Evolutionary conservation across 2,113 vertebrate species (phyloP).

Genomic region (Saccopteryx bilineata): DNA sequence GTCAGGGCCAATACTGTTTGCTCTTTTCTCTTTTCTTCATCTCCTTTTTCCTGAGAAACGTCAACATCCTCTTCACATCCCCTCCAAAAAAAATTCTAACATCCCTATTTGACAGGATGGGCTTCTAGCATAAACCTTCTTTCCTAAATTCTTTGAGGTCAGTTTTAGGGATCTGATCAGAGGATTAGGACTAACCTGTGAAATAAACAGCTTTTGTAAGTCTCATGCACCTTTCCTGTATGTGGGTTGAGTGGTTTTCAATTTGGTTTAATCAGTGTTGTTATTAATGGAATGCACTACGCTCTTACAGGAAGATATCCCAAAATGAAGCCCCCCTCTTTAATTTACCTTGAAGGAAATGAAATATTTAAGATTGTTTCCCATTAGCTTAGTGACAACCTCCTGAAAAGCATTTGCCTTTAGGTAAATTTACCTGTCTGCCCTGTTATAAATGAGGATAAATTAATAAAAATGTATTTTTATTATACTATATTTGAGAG

Average conservation of each 20-base stretch:
- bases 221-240: background rate
- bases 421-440: background rate
- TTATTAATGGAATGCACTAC: background rate
- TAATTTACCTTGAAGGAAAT: slow-evolving; percentile 15
- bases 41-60: background rate
- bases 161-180: background rate
- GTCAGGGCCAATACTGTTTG: background rate
- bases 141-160: background rate
- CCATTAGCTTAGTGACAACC: background rate
- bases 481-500: no score
- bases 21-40: background rate
- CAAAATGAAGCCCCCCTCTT: background rate
- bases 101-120: background rate
- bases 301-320: background rate
- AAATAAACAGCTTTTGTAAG: background rate
- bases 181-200: background rate
- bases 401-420: background rate
- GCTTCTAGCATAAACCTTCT: background rate
- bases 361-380: background rate
- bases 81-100: background rate
- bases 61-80: fast-evolving
- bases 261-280: background rate
- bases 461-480: slow-evolving; percentile 6
- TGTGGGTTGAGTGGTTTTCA: background rate
- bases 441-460: background rate